Evolutionary conservation across 2,888 invertebrate genomes (phyloP).

Genomic region (Schrankia costaestrigalis): DNA sequence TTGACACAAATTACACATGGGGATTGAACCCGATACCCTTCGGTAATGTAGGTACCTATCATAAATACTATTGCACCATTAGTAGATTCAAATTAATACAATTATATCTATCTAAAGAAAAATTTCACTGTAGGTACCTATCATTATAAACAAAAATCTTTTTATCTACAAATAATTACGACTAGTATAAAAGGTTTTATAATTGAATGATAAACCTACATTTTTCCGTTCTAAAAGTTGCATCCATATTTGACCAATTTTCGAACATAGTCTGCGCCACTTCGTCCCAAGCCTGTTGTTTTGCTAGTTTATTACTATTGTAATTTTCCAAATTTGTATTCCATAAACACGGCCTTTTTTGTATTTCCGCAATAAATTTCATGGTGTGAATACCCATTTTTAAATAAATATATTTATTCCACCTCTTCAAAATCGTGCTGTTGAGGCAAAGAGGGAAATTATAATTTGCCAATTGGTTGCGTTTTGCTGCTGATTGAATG

Average conservation of each 20-base stretch:
- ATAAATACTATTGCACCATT: too few species aligned
- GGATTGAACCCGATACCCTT: too few species aligned
- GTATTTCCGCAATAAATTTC: constrained; percentile 12
- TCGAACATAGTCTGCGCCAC: constrained; percentile 9
- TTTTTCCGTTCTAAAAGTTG: constrained; percentile 12
- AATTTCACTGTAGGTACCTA: too few species aligned
- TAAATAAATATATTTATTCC: neutral
- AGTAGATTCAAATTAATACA: too few species aligned
- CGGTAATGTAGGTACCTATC: too few species aligned
- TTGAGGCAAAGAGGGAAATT: neutral
- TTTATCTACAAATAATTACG: too few species aligned
- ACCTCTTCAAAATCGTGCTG: neutral
- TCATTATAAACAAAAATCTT: too few species aligned
- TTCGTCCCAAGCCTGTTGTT: constrained; percentile 13
- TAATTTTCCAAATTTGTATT: constrained; percentile 13
- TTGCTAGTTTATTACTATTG: constrained; percentile 11
- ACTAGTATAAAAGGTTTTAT: too few species aligned
- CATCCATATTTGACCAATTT: constrained; percentile 11
- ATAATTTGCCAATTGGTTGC: constrained; percentile 4
- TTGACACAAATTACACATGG: too few species aligned
- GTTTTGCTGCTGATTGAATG: constrained; percentile 8
- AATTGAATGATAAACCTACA: constrained; percentile 9
- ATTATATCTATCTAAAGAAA: too few species aligned
- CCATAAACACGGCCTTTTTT: constrained; percentile 13
- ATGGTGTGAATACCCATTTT: constrained; percentile 13